Percentiles rank a stretch among this genome's conserved stretches.
These are phyloP conservation scores for Empidonax traillii DNA, from an alignment of 2,113 vertebrate species.

Conservation along the genomic window DNA sequence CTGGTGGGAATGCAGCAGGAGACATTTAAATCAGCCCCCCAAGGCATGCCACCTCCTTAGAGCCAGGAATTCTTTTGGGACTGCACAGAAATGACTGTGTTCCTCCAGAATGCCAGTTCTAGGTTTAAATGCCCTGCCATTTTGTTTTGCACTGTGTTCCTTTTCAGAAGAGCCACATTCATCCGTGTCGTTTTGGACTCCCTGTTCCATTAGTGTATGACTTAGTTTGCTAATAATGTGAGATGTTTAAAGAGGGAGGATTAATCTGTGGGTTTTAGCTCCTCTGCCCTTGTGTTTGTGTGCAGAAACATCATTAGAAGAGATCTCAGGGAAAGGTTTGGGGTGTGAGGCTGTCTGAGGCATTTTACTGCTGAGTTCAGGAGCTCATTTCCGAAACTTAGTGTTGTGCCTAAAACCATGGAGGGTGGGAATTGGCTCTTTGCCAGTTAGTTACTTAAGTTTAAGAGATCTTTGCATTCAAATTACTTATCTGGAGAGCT, in stretches of 20 bases:
- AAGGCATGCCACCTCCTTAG: not conserved
- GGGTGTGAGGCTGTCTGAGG: not conserved
- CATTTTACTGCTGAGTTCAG: not conserved
- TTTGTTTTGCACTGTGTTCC: not conserved
- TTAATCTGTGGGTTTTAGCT: not conserved
- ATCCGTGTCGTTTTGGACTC: accelerated
- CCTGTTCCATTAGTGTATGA: accelerated
- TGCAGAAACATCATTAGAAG: not conserved
- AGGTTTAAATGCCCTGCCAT: too few relatives aligned
- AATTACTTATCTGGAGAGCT: constrained; percentile 67
- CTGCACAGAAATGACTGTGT: accelerated
- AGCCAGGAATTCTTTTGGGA: not conserved
- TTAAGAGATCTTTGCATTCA: constrained; percentile 65
- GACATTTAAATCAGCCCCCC: not conserved
- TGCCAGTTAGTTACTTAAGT: constrained; percentile 75
- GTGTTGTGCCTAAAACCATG: not conserved
- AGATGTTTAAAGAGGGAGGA: not conserved
- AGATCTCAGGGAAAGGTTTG: not conserved
- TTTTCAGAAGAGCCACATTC: not conserved
- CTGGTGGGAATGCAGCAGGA: not conserved
- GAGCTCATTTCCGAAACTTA: not conserved
- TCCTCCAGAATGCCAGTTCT: not conserved
- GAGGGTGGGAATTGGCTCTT: constrained; percentile 41
- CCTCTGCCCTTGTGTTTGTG: not conserved
- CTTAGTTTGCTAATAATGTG: not conserved